phyloP scores from a whole-genome alignment of 2,113 vertebrate genomes.

The Chloebia gouldiae region DNA sequence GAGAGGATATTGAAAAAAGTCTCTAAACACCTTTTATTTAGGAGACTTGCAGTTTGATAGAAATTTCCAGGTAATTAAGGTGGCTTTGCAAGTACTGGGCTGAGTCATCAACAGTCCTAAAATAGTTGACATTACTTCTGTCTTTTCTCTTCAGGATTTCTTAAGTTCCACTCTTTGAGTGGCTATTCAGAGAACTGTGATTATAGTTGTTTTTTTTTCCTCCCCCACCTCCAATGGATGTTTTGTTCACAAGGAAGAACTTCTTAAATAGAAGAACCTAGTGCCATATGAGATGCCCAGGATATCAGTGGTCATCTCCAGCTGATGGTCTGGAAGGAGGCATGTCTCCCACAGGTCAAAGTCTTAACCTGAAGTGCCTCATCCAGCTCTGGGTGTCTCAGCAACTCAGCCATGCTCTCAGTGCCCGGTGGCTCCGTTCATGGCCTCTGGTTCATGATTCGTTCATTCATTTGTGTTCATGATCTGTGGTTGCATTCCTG shows the following conservation, averaged over 20 bases:
- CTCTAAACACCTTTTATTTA: background rate
- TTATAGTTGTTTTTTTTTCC: background rate
- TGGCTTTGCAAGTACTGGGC: background rate
- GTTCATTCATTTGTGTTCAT: background rate
- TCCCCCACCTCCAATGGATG: rapidly evolving
- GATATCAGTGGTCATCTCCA: background rate
- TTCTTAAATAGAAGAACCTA: background rate
- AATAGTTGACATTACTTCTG: background rate
- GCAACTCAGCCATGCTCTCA: background rate
- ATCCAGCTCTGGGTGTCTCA: background rate
- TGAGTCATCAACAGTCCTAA: slow-evolving; percentile 1
- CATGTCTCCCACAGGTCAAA: background rate
- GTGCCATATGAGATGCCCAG: background rate
- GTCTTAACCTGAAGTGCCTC: background rate
- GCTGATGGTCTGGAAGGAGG: background rate
- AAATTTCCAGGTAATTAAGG: slow-evolving; percentile 6
- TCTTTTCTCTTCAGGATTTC: slow-evolving; percentile 6
- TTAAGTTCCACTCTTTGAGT: background rate
- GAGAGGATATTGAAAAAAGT: background rate
- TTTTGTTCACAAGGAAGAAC: background rate
- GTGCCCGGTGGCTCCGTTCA: background rate
- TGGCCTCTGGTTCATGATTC: background rate
- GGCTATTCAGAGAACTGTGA: background rate
- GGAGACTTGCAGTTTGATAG: background rate
- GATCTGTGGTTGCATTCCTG: background rate